Base-by-base conservation (phyloP, 2,797 vertebrate genomes). In the Microctenopoma lineatum region DNA sequence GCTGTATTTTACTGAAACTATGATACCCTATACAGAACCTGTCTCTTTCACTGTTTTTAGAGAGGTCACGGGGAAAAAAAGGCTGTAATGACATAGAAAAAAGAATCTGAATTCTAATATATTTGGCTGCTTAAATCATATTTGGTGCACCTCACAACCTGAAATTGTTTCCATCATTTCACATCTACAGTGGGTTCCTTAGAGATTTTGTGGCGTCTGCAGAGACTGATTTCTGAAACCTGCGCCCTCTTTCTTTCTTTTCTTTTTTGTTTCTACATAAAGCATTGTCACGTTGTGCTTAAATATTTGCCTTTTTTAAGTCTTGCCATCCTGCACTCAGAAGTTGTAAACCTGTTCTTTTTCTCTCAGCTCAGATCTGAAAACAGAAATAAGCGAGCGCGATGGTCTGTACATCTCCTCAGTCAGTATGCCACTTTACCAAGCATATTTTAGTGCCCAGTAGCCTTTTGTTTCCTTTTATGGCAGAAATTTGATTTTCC, bases 1-100 rank as follows among this genome's bases (percentile, higher is more conserved):
- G 77, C 80, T 79, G 39, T 64, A 13, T 80, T 81, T 75, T 76
- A 84, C 73, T 77, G 57, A 86, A 55, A 50, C 46, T 48, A 61
- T 29, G 36, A 54, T 18, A 51, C 59, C 46, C 16, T 26, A 44
- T 50, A n/a, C n/a, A 77, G 62, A 12, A 16, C 34, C 18, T 53
- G 53, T 70, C 44, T 57, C 36, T 69, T 62, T 72, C 26, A 26
- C 59, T 11, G 16, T 61, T 74, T 66, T 73, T 70, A 68, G 59
- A 73, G 70, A 58, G 75, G 44, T 58, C 44, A 52, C 18, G 10
- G 46, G 50, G 44, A n/a, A 54, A 21, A 72, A 64, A 51, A 79
- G 7, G 1, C 59, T 65, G 38, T 57, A 39, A 41, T 55, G 59
- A 65, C 11, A 38, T 11, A 50, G 42, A 75, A 16, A 50, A 59